A percentile compares a stretch with the other conserved stretches of the same genome.
Evolutionary conservation across 2,797 vertebrate genomes (phyloP).

Genomic region (Myoxocephalus aenaeus): DNA sequence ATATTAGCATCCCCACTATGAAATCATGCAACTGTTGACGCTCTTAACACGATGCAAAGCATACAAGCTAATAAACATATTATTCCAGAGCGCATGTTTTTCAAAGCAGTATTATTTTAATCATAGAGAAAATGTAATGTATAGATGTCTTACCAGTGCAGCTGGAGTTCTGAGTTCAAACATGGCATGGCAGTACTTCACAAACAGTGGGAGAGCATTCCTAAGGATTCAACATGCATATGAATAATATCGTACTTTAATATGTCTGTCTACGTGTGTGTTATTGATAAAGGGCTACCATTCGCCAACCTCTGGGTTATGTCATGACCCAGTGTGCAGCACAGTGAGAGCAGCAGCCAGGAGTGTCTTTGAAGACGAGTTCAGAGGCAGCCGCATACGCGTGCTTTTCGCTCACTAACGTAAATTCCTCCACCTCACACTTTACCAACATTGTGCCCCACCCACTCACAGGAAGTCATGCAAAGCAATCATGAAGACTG

Average conservation of each 20-base stretch:
- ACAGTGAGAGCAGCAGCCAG: conserved; percentile 65
- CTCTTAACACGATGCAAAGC: not conserved
- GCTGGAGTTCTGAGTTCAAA: not conserved
- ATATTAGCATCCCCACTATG: not conserved
- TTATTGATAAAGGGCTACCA: conserved; percentile 18
- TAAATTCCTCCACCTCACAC: conserved; percentile 50
- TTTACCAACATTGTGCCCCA: conserved; percentile 25
- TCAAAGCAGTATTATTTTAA: conserved; percentile 16
- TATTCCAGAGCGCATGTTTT: not conserved
- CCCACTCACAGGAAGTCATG: conserved; percentile 19
- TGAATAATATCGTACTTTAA: conserved; percentile 8
- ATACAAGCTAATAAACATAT: conserved; percentile 13
- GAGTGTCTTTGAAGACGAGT: conserved; percentile 67
- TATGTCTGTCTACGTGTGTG: conserved; percentile 2
- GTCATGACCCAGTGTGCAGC: conserved; percentile 47
- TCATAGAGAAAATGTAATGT: not conserved
- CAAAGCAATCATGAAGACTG: conserved; percentile 29
- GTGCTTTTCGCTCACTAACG: conserved; percentile 47
- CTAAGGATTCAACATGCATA: not conserved
- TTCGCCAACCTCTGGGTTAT: conserved; percentile 33
- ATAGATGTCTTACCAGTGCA: not conserved
- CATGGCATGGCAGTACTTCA: not conserved
- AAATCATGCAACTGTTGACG: conserved; percentile 9
- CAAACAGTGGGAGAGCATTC: not conserved
- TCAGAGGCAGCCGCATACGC: conserved; percentile 60